Conservation (phyloP, 2,113 vertebrate species). For the Micromys minutus region DNA sequence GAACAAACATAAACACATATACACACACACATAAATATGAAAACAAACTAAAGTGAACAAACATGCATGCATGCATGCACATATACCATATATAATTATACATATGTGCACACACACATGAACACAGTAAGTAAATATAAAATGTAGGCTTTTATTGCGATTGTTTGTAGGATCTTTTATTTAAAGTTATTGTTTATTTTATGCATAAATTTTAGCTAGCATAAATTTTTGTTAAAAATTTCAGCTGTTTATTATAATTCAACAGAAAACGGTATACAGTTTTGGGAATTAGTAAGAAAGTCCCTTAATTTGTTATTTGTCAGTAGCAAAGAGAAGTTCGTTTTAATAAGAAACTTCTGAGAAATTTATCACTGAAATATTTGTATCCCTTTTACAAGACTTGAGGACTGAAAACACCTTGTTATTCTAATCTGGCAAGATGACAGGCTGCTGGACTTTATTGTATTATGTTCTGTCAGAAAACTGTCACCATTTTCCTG, state of each 20-base stretch:
- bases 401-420: not conserved
- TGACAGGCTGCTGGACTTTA: not conserved
- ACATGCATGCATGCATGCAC: not conserved
- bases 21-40: not conserved
- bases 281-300: not conserved
- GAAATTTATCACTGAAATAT: not conserved
- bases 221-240: not conserved
- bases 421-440: not conserved
- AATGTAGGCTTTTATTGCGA: not conserved
- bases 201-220: not conserved
- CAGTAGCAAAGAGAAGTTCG: not conserved
- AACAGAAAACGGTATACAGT: not conserved
- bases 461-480: conserved; percentile 20
- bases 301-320: not conserved
- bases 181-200: not conserved
- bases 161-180: not conserved
- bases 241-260: not conserved
- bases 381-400: not conserved
- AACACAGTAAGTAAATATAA: not conserved
- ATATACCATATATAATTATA: too few relatives aligned
- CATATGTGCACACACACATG: not conserved
- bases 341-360: not conserved
- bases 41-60: not conserved
- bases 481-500: conserved; percentile 37
- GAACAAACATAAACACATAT: not conserved